These are phyloP conservation scores for Tragelaphus buxtoni DNA, from an alignment of 2,113 vertebrate species.

Conservation along the genomic window DNA sequence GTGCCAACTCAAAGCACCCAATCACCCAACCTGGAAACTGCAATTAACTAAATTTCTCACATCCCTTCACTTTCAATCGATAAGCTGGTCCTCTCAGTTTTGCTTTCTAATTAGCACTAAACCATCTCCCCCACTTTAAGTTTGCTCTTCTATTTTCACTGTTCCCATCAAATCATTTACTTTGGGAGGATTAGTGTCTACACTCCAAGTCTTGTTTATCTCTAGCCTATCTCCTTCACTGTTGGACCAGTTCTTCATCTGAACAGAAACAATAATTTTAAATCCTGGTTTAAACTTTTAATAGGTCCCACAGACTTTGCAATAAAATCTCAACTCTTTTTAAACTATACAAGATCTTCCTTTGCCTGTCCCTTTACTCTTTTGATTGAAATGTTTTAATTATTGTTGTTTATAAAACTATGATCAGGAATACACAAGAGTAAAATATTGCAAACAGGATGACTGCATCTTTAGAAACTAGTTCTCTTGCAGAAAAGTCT, in stretches of 20 bases:
- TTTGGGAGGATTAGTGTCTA: background rate
- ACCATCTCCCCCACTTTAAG: background rate
- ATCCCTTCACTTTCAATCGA: background rate
- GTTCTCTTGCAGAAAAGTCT: background rate
- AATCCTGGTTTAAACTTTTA: background rate
- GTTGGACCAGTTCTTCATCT: background rate
- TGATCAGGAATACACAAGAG: background rate
- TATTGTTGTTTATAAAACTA: background rate
- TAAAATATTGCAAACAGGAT: background rate
- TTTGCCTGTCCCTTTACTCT: background rate
- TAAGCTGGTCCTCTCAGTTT: background rate
- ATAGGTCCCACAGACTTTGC: background rate
- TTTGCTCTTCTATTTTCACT: background rate
- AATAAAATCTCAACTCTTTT: background rate
- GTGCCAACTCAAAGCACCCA: background rate
- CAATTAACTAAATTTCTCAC: background rate
- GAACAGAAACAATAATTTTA: background rate
- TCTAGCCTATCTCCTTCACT: background rate
- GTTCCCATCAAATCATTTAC: background rate
- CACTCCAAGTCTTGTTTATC: background rate
- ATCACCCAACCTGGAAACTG: background rate
- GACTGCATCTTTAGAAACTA: background rate
- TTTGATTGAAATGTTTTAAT: background rate
- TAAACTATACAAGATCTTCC: background rate
- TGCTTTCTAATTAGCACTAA: background rate